Percentiles rank a stretch among this genome's conserved stretches.
These are phyloP conservation scores for Cephalopterus ornatus DNA, from an alignment of 2,113 vertebrate genomes.

Conservation along the genomic window DNA sequence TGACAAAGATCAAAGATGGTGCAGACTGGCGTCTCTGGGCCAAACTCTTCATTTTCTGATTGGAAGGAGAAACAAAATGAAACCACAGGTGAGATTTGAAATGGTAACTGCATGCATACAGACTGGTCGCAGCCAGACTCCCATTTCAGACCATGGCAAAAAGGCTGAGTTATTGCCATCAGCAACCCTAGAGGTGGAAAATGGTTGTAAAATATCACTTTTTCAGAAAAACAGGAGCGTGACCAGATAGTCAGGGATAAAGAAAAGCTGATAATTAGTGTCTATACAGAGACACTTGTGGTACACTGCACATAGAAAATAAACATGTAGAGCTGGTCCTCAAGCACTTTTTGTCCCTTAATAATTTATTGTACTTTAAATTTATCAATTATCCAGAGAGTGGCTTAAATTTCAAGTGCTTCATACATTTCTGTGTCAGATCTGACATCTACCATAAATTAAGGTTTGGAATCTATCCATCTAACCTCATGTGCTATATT, in stretches of 20 bases:
- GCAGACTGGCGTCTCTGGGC: conserved; percentile 91
- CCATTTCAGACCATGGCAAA: neutral
- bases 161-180: neutral
- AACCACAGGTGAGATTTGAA: neutral
- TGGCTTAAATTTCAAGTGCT: neutral
- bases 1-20: conserved; percentile 90
- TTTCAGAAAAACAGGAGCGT: neutral
- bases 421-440: neutral
- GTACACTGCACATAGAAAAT: neutral
- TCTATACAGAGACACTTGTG: neutral
- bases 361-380: neutral
- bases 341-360: neutral
- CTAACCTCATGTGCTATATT: neutral
- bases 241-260: neutral
- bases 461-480: neutral
- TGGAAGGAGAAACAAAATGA: conserved; percentile 39
- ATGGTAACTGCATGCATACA: neutral
- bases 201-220: neutral
- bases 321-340: neutral
- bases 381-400: neutral
- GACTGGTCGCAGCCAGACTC: neutral
- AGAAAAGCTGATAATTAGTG: neutral
- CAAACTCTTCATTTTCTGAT: conserved; percentile 91
- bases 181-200: neutral
- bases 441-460: neutral